phyloP scores from a whole-genome alignment of 2,113 vertebrate genomes.

The Cinclus mexicanus region DNA sequence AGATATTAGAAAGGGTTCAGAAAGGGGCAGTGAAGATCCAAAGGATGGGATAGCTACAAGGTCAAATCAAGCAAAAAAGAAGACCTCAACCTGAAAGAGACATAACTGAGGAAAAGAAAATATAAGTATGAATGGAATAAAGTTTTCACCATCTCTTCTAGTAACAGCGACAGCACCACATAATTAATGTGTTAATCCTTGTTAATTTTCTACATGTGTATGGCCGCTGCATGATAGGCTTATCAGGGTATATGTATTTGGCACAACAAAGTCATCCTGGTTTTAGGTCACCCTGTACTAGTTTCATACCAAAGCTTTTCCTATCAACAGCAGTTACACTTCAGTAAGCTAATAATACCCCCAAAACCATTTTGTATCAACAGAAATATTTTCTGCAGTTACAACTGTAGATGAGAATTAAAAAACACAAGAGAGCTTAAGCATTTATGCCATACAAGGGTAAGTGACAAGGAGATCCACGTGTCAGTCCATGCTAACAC shows the following conservation, averaged over 20 bases:
- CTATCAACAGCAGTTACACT: neutral
- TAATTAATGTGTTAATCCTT: neutral
- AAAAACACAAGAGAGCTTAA: neutral
- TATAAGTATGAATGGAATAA: neutral
- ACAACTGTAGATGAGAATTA: neutral
- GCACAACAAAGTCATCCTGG: neutral
- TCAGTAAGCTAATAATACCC: neutral
- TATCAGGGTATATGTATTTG: neutral
- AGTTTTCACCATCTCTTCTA: neutral
- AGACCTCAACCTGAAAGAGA: neutral
- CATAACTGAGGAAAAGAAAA: neutral
- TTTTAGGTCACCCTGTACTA: slow-evolving; percentile 5
- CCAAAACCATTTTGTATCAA: neutral
- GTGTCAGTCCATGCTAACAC: neutral
- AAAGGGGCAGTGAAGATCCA: neutral
- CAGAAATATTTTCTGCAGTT: neutral
- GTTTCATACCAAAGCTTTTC: neutral
- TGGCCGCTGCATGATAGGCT: neutral
- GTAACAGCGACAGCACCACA: neutral
- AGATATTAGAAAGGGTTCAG: neutral
- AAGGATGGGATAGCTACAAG: neutral
- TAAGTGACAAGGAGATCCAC: neutral
- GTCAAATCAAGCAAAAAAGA: neutral
- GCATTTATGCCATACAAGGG: neutral
- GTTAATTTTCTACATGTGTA: neutral